A percentile compares a stretch with the other conserved stretches of the same genome.
These are phyloP conservation scores for Gallinago stenura DNA, from an alignment of 2,797 vertebrate genomes.

Conservation along the genomic window DNA sequence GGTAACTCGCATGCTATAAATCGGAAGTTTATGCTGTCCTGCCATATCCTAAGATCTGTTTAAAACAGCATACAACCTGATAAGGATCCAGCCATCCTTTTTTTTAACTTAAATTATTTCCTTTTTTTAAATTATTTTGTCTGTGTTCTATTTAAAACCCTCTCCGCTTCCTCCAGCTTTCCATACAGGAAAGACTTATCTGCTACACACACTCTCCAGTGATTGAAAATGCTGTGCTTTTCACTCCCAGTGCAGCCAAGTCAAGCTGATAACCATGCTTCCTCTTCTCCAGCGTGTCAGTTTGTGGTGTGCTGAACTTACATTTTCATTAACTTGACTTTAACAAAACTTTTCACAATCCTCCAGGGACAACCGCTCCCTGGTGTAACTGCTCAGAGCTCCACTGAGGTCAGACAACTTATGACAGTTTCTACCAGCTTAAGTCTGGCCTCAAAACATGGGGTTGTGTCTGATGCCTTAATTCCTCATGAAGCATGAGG, in stretches of 20 bases:
- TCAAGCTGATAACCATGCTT: conserved; percentile 37
- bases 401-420: neutral
- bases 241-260: conserved; percentile 9
- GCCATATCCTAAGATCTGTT: neutral
- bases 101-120: neutral
- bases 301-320: neutral
- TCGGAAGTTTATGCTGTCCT: neutral
- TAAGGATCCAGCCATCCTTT: neutral
- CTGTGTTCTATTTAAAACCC: neutral
- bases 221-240: neutral
- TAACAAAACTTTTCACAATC: conserved; percentile 8
- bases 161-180: neutral
- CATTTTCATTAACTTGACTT: conserved; percentile 51
- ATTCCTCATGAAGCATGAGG: neutral
- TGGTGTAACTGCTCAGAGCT: neutral
- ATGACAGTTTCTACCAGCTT: neutral
- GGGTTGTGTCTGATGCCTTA: neutral
- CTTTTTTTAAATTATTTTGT: neutral
- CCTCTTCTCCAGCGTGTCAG: neutral
- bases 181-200: neutral
- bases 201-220: conserved; percentile 11
- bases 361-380: neutral
- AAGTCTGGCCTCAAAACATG: neutral
- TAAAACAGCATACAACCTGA: neutral
- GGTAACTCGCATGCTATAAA: neutral